Base-by-base conservation (phyloP, 2,888 invertebrate genomes). In the Labia minor region DNA sequence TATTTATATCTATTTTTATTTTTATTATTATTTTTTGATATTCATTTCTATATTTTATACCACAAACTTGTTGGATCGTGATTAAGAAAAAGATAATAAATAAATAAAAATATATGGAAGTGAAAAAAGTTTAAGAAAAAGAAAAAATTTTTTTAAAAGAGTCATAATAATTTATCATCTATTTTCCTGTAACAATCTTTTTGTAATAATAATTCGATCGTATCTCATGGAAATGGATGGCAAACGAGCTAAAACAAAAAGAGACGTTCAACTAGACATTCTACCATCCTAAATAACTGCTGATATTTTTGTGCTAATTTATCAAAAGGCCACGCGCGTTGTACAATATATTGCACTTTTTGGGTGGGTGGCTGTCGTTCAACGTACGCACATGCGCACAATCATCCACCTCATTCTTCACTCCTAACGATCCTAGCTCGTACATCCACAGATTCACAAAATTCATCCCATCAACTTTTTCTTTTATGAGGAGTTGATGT, bases 161-260 rank as follows among this genome's bases (percentile, higher is more conserved):
- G 49, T 49, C 49, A 14, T 49, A 49, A 49, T 49, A 49, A 49
- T 49, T 49, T 49, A 49, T 49, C 49, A 49, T 49, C 49, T 14
- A n/a, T 49, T 49, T 49, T 49, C 49, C 49, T 49, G 49, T 3
- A 10, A 14, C 49, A 49, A 49, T 49, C 49, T 49, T 49, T 49
- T 49, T 49, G 49, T 49, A 49, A 49, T 49, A 49, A 49, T 49
- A 49, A 49, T 49, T 49, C 14, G 49, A 49, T 49, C n/a, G 49
- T 49, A 49, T 49, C 4, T n/a, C 49, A 49, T 6, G 26, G 49
- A 49, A 49, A 49, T 8, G 3, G 49, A 49, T 49, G 49, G 49
- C 49, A 16, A 26, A 3, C 49, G 14, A 49, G 8, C 49, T 14
- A 14, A 49, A 49, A 49, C 49, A 49, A 49, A 49, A 49, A 49